Evolutionary conservation across 2,888 invertebrate species (phyloP), one percentile per base, ranked within the genome.

Genomic region (Lymantria dispar): DNA sequence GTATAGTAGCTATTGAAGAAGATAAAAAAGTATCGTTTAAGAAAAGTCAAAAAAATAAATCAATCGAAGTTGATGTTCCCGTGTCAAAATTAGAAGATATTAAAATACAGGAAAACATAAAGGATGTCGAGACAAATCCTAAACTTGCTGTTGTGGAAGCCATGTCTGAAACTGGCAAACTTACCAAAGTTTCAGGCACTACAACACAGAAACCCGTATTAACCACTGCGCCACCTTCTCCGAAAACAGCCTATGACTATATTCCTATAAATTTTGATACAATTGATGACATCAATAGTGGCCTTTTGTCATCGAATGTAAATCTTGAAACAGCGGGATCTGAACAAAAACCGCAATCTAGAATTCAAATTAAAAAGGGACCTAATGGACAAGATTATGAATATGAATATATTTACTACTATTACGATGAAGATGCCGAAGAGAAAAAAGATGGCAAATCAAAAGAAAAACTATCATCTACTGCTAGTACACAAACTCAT

Each of bases 341-440:
- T 13, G 95, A 95, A 74, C 94, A 94, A 67, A 94, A 92, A 59
- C 93, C 93, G 68, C 94, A 95, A 62, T 95, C 95, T 0, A 91
- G 95, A 54, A 95, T 96, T 64, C 95, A 97, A 91, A 94, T 97
- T 33, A 96, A 97, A 73, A 97, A 97, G 74, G 97, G 96, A 11
- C 96, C 96, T 0, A 97, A 97, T 72, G 97, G 97, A 1, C 95
- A 97, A 80, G 97, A 97, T 74, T 97, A 97, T 74, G 97, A 97
- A 80, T 97, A 97, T 74, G 97, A 97, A 78, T 97, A 97, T 75
- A 96, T 97, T 29, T 97, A 97, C 74, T 97, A 97, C 75, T 97
- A 97, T 70, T 96, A 96, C 68, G 96, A 97, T 68, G 97, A 97
- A 61, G 96, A 96, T 3, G 96, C 95, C 14, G 94, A 94, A 44